Evolutionary conservation across 1,140 invertebrate species (phyloP).

Genomic region (Planococcus citri): DNA sequence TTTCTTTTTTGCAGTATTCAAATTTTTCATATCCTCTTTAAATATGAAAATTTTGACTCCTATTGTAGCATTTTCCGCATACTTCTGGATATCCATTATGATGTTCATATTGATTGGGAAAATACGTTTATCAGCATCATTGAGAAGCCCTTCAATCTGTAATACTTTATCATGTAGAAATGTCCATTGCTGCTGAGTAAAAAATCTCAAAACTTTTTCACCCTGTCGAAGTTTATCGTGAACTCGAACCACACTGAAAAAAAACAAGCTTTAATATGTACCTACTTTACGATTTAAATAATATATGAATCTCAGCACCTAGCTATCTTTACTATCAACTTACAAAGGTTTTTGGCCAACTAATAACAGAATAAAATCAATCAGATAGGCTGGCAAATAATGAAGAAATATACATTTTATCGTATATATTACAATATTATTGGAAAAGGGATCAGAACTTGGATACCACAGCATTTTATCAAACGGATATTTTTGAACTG

Average conservation of each 20-base stretch:
- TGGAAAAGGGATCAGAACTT: conserved; percentile 56
- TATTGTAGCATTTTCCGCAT: not conserved
- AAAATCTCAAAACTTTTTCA: conserved; percentile 70
- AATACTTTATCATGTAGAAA: conserved; percentile 59
- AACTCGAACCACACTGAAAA: conserved; percentile 59
- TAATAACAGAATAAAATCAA: conserved; percentile 65
- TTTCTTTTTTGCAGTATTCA: not conserved
- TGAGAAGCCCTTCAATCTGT: conserved; percentile 48
- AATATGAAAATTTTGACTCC: not conserved
- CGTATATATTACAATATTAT: conserved; percentile 53
- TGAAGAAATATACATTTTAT: conserved; percentile 70
- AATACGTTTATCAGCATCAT: conserved; percentile 46
- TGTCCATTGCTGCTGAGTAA: conserved; percentile 78
- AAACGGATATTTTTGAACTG: conserved; percentile 59
- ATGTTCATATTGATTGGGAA: conserved; percentile 54
- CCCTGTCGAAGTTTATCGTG: conserved; percentile 58
- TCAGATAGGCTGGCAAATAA: conserved; percentile 70
- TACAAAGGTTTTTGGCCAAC: conserved; percentile 72
- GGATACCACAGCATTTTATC: conserved; percentile 73
- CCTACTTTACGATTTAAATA: not conserved
- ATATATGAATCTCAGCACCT: not conserved
- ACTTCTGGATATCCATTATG: conserved; percentile 34
- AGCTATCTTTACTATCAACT: conserved; percentile 35
- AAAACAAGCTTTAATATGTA: not conserved
- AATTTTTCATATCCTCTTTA: not conserved